phyloP scores from a whole-genome alignment of 2,888 invertebrate species.

The Drosophila flavopinicola region DNA sequence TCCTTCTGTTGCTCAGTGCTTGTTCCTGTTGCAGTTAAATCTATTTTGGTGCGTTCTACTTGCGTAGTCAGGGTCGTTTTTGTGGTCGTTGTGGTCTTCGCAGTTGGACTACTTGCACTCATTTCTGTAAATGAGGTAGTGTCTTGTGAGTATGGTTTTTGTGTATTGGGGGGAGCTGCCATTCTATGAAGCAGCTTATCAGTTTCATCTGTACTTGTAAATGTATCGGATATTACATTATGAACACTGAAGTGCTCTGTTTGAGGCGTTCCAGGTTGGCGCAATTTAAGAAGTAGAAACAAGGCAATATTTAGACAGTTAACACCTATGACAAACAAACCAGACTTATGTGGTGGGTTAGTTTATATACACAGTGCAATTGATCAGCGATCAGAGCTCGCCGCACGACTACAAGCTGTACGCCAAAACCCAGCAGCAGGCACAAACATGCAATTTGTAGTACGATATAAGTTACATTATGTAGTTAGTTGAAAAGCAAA shows the following conservation, averaged over 20 bases:
- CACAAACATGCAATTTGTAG: slow-evolving; percentile 73
- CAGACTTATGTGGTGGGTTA: slow-evolving; percentile 64
- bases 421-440: slow-evolving; percentile 74
- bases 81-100: slow-evolving; percentile 59
- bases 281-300: slow-evolving; percentile 72
- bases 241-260: slow-evolving; percentile 84
- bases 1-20: slow-evolving; percentile 10
- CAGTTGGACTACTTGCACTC: slow-evolving; percentile 82
- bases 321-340: slow-evolving; percentile 72
- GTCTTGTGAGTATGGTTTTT: slow-evolving; percentile 72
- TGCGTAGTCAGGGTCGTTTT: slow-evolving; percentile 56
- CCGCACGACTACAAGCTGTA: slow-evolving; percentile 70
- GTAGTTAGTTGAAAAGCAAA: slow-evolving; percentile 50
- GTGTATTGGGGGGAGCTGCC: slow-evolving; percentile 59
- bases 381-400: slow-evolving; percentile 32
- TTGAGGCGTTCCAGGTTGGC: slow-evolving; percentile 63
- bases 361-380: slow-evolving; percentile 71
- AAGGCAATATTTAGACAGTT: slow-evolving; percentile 78
- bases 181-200: slow-evolving; percentile 79
- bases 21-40: slow-evolving; percentile 35
- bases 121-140: slow-evolving; percentile 84
- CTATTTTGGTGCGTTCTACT: slow-evolving; percentile 64
- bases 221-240: slow-evolving; percentile 72
- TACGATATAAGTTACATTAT: slow-evolving; percentile 38
- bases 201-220: slow-evolving; percentile 80